phyloP scores from a whole-genome alignment of 53 echinoderm and acorn worm genomes.

The Henricia sp. region DNA sequence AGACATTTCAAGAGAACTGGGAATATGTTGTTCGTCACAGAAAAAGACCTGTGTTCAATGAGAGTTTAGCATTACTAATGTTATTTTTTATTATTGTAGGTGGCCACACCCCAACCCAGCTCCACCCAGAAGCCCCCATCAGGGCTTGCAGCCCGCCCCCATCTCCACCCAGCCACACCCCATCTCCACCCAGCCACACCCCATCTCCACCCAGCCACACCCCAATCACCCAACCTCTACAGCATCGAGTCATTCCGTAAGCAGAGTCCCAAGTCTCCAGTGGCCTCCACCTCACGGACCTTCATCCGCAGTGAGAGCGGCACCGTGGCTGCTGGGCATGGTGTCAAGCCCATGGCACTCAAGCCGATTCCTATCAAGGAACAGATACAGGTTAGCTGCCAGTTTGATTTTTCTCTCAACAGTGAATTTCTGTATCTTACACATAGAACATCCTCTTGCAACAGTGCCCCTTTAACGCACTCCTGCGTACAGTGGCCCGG shows the following conservation, averaged over 20 bases:
- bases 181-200: constrained; percentile 27
- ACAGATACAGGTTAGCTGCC: constrained; percentile 68
- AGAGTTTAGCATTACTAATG: too few species aligned
- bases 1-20: too few species aligned
- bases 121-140: constrained; percentile 20
- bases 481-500: too few species aligned
- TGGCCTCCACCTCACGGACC: constrained; percentile 13
- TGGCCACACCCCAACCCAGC: constrained; percentile 11
- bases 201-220: constrained; percentile 1
- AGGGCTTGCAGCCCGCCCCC: too few species aligned
- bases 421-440: too few species aligned
- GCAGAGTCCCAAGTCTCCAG: constrained; percentile 33
- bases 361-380: constrained; percentile 54
- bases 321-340: constrained; percentile 38
- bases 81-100: too few species aligned
- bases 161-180: constrained; percentile 12
- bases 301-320: constrained; percentile 47
- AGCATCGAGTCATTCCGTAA: constrained; percentile 64
- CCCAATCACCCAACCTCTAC: constrained; percentile 57
- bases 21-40: too few species aligned
- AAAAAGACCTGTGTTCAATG: too few species aligned
- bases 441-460: too few species aligned
- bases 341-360: constrained; percentile 40
- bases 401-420: too few species aligned
- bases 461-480: too few species aligned